Percentiles rank a stretch among this genome's conserved stretches.
Conservation (phyloP, 2,888 invertebrate species). For the Sceliomorpha sp. region DNA sequence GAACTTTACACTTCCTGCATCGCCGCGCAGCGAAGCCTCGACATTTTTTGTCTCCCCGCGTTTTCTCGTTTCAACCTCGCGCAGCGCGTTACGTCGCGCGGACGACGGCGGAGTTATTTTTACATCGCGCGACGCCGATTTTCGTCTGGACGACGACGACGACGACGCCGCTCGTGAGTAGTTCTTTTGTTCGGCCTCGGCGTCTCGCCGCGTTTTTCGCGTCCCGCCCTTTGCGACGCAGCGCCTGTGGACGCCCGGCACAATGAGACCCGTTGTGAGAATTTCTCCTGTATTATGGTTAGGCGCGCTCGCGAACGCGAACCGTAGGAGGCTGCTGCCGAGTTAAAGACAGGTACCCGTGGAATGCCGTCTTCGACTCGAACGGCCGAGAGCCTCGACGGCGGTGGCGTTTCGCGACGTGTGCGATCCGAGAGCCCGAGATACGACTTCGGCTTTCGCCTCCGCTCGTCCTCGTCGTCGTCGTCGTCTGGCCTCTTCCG, state of each 20-base stretch:
- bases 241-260: no score
- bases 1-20: slow-evolving; percentile 43
- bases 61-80: no score
- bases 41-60: slow-evolving; percentile 16
- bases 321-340: slow-evolving; percentile 69
- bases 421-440: slow-evolving; percentile 55
- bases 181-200: neutral
- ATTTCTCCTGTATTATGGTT: slow-evolving; percentile 60
- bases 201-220: no score
- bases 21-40: slow-evolving; percentile 20
- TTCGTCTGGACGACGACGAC: no score
- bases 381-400: slow-evolving; percentile 61
- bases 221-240: no score
- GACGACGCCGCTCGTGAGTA: no score
- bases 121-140: no score
- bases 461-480: slow-evolving; percentile 1
- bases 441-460: slow-evolving; percentile 13
- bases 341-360: slow-evolving; percentile 72
- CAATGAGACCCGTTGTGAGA: slow-evolving; percentile 31
- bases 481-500: slow-evolving; percentile 21
- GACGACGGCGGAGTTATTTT: no score
- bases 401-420: slow-evolving; percentile 56
- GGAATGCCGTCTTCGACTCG: slow-evolving; percentile 71
- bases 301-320: slow-evolving; percentile 67
- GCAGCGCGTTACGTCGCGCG: no score